Conservation (phyloP, 2,888 invertebrate species). For the Hirtodrosophila cameraria region DNA sequence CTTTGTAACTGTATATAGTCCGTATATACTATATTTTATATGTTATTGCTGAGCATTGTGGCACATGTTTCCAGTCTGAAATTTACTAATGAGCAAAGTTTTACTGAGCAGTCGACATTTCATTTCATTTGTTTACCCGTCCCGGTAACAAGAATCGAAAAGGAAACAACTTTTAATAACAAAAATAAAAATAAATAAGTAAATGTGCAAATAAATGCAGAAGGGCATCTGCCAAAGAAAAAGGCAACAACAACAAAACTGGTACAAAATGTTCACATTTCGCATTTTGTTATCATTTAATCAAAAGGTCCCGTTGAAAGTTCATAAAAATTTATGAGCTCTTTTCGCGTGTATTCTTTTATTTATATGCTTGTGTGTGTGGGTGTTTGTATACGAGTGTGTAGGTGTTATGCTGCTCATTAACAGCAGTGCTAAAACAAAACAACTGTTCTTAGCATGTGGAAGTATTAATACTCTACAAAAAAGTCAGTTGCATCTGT, state of each 20-base stretch:
- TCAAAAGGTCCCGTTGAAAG: slow-evolving; percentile 52
- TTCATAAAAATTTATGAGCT: slow-evolving; percentile 71
- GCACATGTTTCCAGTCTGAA: slow-evolving; percentile 47
- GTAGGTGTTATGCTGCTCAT: slow-evolving; percentile 44
- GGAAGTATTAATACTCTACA: no score
- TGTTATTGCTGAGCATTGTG: background rate
- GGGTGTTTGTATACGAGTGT: no score
- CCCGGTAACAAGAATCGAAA: slow-evolving; percentile 48
- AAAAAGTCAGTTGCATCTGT: no score
- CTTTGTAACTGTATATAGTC: background rate
- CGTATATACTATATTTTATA: background rate
- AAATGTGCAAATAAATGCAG: slow-evolving; percentile 37
- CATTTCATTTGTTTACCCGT: slow-evolving; percentile 54
- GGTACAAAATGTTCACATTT: slow-evolving; percentile 8
- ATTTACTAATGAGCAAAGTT: slow-evolving; percentile 75
- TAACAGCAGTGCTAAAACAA: slow-evolving; percentile 32
- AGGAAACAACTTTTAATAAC: slow-evolving; percentile 26
- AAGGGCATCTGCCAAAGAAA: slow-evolving; percentile 8
- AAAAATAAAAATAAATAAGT: slow-evolving; percentile 5
- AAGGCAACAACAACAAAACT: background rate
- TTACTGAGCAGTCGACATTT: slow-evolving; percentile 23
- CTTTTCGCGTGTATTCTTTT: slow-evolving; percentile 37
- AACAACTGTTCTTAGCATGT: background rate
- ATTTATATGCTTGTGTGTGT: slow-evolving; percentile 27
- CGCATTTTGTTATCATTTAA: slow-evolving; percentile 55